Evolutionary conservation across 2,797 vertebrate genomes (phyloP).

Genomic region (Tapirus indicus): DNA sequence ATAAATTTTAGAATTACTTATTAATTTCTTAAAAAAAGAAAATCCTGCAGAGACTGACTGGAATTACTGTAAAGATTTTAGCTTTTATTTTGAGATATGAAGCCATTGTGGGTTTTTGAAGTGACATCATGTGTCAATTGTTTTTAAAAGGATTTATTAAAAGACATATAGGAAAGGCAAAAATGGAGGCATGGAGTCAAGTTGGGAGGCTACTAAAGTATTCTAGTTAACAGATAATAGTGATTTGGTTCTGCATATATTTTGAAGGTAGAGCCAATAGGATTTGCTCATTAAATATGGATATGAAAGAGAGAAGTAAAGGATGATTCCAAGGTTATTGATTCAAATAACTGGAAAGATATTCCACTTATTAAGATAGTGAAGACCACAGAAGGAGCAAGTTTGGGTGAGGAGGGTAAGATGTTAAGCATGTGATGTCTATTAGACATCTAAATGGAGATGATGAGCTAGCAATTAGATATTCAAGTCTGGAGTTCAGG

Average conservation of each 20-base stretch:
- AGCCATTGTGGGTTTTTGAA: neutral
- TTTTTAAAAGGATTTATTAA: conserved; percentile 25
- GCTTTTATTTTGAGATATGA: conserved; percentile 39
- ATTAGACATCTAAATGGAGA: neutral
- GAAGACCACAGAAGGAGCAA: neutral
- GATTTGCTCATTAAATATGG: conserved; percentile 23
- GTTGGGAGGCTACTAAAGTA: neutral
- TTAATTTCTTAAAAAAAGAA: neutral
- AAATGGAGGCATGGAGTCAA: conserved; percentile 28
- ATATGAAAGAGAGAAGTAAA: conserved; percentile 23
- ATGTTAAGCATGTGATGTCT: conserved; percentile 1
- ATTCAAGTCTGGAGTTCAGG: neutral
- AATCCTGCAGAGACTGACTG: neutral
- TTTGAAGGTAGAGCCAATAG: conserved; percentile 41
- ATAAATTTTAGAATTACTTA: conserved; percentile 32
- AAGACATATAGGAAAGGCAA: conserved; percentile 34
- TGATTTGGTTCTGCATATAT: neutral
- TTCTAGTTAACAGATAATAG: neutral
- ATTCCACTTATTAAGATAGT: neutral
- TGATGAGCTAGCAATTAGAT: neutral
- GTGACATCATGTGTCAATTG: neutral
- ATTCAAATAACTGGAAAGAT: neutral
- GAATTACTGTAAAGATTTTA: conserved; percentile 38
- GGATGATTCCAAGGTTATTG: neutral
- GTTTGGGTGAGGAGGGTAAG: neutral